These are phyloP conservation scores for Pheosia gnoma DNA, from an alignment of 2,888 invertebrate genomes.

Conservation along the genomic window DNA sequence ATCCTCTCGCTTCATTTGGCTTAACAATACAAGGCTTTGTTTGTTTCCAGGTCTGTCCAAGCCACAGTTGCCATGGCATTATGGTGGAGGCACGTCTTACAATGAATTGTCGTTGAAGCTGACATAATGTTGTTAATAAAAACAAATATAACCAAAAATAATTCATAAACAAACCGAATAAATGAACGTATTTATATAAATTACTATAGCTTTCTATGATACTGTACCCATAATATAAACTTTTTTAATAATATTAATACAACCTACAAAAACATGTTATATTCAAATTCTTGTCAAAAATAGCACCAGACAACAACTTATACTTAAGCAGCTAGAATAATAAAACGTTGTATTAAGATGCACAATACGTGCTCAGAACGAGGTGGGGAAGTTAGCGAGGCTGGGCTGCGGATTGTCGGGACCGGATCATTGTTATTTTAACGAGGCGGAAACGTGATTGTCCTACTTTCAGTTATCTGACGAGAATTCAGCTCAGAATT, in stretches of 20 bases:
- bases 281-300: slow-evolving; percentile 35
- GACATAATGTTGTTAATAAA: too few relatives aligned
- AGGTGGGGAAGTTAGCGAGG: slow-evolving; percentile 19
- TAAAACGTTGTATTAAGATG: slow-evolving; percentile 14
- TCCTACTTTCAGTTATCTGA: slow-evolving; percentile 23
- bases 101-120: too few relatives aligned
- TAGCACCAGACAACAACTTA: slow-evolving; percentile 24
- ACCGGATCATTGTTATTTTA: slow-evolving; percentile 41
- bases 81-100: too few relatives aligned
- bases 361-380: slow-evolving; percentile 15
- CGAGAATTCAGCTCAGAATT: slow-evolving; percentile 7
- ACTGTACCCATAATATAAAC: not conserved
- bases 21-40: slow-evolving; percentile 31
- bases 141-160: too few relatives aligned
- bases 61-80: too few relatives aligned
- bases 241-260: slow-evolving; percentile 44
- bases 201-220: not conserved
- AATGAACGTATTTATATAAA: too few relatives aligned
- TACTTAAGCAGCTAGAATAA: slow-evolving; percentile 12
- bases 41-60: slow-evolving; percentile 12
- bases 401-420: slow-evolving; percentile 32
- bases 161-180: too few relatives aligned
- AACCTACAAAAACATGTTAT: slow-evolving; percentile 41
- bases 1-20: slow-evolving; percentile 47
- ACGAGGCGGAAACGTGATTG: slow-evolving; percentile 34